Evolutionary conservation across 2,797 vertebrate species (phyloP), one percentile per base, ranked within the genome.

Genomic region (Pseudomugil gertrudae): DNA sequence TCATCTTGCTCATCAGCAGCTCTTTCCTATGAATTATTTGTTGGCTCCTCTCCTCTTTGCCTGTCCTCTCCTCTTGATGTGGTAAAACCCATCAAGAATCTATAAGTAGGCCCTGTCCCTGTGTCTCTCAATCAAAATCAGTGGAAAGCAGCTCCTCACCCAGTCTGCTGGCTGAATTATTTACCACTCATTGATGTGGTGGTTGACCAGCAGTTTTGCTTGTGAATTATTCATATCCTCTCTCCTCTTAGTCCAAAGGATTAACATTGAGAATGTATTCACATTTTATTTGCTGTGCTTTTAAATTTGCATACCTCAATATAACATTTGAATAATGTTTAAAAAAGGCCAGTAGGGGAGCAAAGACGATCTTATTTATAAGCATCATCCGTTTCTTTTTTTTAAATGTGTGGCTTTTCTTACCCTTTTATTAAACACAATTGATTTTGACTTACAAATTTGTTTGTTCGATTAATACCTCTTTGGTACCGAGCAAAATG

Each of bases 81-180:
- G 90, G 93, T 94, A 91, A 92, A 96, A 96, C 95, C 94, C 95
- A 95, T 96, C 95, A 95, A 94, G 95, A 97, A 95, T 94, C 95
- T 94, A 95, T 90, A 92, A 92, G 89, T 83, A 90, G 90, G 83
- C 60, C 68, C 85, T 82, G 84, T 87, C 78, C 78, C 81, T 55
- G 85, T 87, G 84, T 92, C 89, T 91, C 89, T 93, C 87, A 92
- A 91, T 92, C 92, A 91, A 89, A 90, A 92, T 88, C 89, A 83
- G 82, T 85, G 80, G 66, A 79, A 76, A 84, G 87, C 87, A 83
- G 87, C 80, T 86, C 74, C 87, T 87, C 87, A 80, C 84, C 86
- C 81, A 78, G 79, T 83, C 87, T 89, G 81, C 67, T 1, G 75
- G 62, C 81, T 93, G 90, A 92, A 93, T 92, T 91, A 93, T 94